These are phyloP conservation scores for Sterna hirundo DNA, from an alignment of 2,113 vertebrate species.

Conservation along the genomic window DNA sequence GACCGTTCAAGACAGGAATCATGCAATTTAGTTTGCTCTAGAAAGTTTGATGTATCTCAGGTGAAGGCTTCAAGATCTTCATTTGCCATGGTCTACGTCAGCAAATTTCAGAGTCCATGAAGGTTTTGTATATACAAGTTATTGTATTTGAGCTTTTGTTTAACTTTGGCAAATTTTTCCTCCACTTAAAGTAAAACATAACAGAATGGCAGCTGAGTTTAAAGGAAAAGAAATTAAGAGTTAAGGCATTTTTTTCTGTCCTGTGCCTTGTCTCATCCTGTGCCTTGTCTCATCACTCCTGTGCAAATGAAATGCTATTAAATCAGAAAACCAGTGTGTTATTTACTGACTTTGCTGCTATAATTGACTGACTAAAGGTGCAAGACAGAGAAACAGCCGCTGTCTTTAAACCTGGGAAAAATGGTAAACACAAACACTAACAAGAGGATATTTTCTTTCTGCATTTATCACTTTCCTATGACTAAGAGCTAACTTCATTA, in stretches of 20 bases:
- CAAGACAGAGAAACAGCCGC: neutral
- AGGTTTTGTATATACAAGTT: neutral
- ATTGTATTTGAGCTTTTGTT: neutral
- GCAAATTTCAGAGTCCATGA: neutral
- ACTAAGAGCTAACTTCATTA: constrained; percentile 1
- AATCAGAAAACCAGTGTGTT: neutral
- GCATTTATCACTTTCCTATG: neutral
- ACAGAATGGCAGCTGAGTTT: neutral
- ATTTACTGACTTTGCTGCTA: neutral
- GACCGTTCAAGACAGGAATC: neutral
- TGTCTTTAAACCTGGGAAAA: neutral
- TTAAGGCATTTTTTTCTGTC: neutral
- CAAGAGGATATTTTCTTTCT: neutral
- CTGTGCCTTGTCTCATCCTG: neutral
- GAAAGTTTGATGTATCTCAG: neutral
- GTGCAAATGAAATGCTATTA: neutral
- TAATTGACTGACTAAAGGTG: neutral
- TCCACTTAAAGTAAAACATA: neutral
- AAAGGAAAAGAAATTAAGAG: neutral
- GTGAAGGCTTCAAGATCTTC: neutral
- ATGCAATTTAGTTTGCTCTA: neutral
- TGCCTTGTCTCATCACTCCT: neutral
- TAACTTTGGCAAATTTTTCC: neutral
- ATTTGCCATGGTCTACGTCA: neutral
- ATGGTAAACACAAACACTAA: neutral